A percentile compares a stretch with the other conserved stretches of the same genome.
Conservation (phyloP, 2,888 invertebrate genomes). For the Trichogramma dendrolimi region DNA sequence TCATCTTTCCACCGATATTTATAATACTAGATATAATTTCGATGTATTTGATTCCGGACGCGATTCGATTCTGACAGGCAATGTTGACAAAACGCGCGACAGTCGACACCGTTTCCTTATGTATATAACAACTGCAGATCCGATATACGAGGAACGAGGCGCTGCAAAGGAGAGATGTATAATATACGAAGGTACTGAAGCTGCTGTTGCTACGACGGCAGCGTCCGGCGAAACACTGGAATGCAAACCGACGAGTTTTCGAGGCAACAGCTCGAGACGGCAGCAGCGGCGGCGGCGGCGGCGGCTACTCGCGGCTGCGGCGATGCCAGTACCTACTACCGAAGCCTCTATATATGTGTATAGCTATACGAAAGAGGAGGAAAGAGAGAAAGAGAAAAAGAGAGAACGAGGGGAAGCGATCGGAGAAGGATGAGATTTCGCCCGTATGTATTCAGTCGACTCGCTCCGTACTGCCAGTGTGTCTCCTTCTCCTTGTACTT, state of each 20-base stretch:
- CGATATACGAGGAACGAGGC: not conserved
- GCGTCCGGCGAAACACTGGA: slow-evolving; percentile 51
- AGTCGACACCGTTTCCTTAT: too few relatives aligned
- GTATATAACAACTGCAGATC: too few relatives aligned
- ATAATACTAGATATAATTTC: too few relatives aligned
- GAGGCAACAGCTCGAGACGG: slow-evolving; percentile 3
- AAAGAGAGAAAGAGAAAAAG: not conserved
- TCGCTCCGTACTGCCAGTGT: too few relatives aligned
- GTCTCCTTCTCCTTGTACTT: not conserved
- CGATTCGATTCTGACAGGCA: too few relatives aligned
- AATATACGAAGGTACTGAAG: too few relatives aligned
- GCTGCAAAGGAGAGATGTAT: slow-evolving; percentile 12
- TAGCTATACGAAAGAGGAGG: slow-evolving; percentile 1
- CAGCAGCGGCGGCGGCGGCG: slow-evolving; percentile 19
- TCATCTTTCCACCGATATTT: too few relatives aligned
- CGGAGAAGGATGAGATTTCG: not conserved
- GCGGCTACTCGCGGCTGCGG: not conserved
- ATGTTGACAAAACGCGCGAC: too few relatives aligned
- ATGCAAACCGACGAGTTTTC: slow-evolving; percentile 52
- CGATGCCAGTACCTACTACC: too few relatives aligned
- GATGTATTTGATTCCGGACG: too few relatives aligned
- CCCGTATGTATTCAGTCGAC: too few relatives aligned
- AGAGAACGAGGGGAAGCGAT: not conserved
- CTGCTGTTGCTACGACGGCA: slow-evolving; percentile 27
- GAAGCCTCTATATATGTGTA: not conserved